Evolutionary conservation across 2,888 invertebrate genomes (phyloP), one percentile per base, ranked within the genome.

Genomic region (Bibio marci): DNA sequence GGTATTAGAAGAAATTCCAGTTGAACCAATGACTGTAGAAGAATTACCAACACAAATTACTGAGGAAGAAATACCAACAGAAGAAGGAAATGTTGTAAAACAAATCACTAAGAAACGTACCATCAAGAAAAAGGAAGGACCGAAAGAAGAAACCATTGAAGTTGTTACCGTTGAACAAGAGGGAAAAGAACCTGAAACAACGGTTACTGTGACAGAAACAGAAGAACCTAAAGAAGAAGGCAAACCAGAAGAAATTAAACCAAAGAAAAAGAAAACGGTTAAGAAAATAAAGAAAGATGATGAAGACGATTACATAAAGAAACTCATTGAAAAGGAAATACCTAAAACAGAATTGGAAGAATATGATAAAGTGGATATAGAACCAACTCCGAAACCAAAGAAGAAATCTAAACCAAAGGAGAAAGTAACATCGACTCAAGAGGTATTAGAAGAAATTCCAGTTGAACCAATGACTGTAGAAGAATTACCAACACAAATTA

Each of bases 321-420:
- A 53, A 6, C 39, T 60, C 0, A 55, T 60, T 19, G 59, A 55
- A 25, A 57, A 58, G 47, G 62, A 61, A 44, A 51, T 57, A 40
- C 50, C 57, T n/a, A 42, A 42, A 25, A 44, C 44, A 11, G 40
- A 40, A 32, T 33, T 44, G 12, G 44, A 44, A 35, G 38, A 32
- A 14, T 42, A 36, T 12, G 40, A 41, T 10, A 37, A 37, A 33
- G 18, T 18, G 4, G 34, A 34, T 19, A n/a, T 19, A 3, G 34
- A 34, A 19, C 6, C 13, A 17, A 34, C 11, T 17, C 19, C 18
- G 10, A 18, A 19, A 19, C 10, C 17, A 3, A 19, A 18, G 6
- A 7, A 19, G 19, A 19, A 10, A 19, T 18, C 12, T n/a, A 34
- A n/a, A 34, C 19, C 11, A 19, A 34, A 18, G 34, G 17, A 34